A percentile compares a stretch with the other conserved stretches of the same genome.
Conservation (phyloP, 1,140 invertebrate species). For the Papilio glaucus region DNA sequence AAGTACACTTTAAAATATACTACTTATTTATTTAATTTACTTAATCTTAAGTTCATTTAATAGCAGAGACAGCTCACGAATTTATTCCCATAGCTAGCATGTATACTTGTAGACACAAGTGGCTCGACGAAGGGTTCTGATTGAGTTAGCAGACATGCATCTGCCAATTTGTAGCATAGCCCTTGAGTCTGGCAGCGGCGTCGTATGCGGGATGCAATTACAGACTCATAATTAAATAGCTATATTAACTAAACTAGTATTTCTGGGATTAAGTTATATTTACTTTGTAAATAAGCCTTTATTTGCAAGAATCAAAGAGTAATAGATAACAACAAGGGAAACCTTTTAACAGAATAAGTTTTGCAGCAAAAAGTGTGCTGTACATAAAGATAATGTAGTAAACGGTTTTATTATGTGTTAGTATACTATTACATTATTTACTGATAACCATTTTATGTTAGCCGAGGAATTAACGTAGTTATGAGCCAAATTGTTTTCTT, state of each 20-base stretch:
- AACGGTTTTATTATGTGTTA: background rate
- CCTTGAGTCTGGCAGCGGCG: slow-evolving; percentile 50
- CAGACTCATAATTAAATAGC: slow-evolving; percentile 63
- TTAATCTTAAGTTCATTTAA: no score
- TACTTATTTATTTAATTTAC: no score
- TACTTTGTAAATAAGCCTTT: background rate
- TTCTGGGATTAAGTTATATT: background rate
- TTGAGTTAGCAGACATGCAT: slow-evolving; percentile 79
- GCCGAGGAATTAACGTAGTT: background rate
- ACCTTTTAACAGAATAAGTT: no score
- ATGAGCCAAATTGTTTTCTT: background rate
- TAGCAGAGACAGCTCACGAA: no score
- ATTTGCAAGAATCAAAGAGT: background rate
- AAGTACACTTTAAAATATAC: no score
- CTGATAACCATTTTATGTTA: background rate
- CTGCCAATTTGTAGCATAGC: slow-evolving; percentile 77
- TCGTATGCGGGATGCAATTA: slow-evolving; percentile 70
- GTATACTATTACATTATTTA: background rate
- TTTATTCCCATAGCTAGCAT: slow-evolving; percentile 33
- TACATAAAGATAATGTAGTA: no score
- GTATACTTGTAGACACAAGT: slow-evolving; percentile 48
- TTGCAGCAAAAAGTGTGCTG: no score
- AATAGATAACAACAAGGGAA: background rate
- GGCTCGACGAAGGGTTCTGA: slow-evolving; percentile 63
- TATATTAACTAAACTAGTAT: no score